Conservation (phyloP, 2,888 invertebrate genomes). For the Conus canariensis region DNA sequence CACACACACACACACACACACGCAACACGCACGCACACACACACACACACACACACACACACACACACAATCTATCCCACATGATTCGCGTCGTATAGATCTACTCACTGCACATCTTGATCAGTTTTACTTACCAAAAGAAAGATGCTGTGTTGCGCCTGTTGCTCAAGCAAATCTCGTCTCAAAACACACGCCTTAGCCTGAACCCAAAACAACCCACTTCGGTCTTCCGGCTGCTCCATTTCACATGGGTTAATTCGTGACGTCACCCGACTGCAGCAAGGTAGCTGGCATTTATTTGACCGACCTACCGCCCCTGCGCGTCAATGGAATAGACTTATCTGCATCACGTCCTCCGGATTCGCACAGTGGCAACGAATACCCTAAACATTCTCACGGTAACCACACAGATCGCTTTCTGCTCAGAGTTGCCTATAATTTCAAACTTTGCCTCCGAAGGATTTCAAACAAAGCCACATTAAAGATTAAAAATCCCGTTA, state of each 20-base stretch:
- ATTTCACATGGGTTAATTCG: not conserved
- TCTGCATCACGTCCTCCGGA: not conserved
- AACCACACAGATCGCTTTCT: not conserved
- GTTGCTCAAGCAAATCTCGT: not conserved
- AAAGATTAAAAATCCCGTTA: not conserved
- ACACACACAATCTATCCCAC: not conserved
- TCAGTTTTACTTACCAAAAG: not conserved
- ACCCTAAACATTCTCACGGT: not conserved
- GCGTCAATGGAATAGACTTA: not conserved
- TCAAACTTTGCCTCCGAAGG: not conserved
- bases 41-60: not conserved
- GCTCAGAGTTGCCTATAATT: not conserved
- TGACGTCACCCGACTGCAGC: not conserved
- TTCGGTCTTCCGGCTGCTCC: not conserved
- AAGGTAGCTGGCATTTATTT: not conserved
- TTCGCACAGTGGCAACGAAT: not conserved
- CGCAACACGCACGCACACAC: no score
- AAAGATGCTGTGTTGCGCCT: not conserved
- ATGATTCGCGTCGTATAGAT: not conserved
- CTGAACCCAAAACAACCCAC: not conserved
- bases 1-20: no score
- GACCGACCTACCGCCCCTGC: not conserved
- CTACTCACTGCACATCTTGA: not conserved
- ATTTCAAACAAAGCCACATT: not conserved
- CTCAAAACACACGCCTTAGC: no score